These are phyloP conservation scores for Acropora tenuis DNA, from an alignment of 64 coral and sea anemone species.

Conservation along the genomic window DNA sequence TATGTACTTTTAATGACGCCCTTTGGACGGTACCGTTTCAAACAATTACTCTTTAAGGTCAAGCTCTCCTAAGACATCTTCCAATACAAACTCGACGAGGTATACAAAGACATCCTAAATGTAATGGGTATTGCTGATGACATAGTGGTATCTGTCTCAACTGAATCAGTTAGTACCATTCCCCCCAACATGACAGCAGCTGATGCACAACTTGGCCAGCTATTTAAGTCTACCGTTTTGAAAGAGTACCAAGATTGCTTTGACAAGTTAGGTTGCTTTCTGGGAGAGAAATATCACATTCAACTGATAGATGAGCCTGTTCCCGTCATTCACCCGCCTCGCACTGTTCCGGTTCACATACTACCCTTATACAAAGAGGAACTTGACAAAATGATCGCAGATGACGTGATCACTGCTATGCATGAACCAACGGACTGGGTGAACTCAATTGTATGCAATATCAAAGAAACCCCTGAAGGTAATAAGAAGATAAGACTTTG, in stretches of 20 bases:
- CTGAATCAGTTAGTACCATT: neutral
- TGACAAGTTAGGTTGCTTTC: slow-evolving; percentile 53
- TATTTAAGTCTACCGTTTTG: neutral
- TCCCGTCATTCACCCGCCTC: slow-evolving; percentile 27
- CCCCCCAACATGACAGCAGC: too few relatives aligned
- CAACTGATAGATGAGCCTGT: slow-evolving; percentile 7
- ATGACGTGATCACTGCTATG: slow-evolving; percentile 42
- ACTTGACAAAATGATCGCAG: slow-evolving; percentile 47
- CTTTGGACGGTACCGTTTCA: slow-evolving; percentile 45
- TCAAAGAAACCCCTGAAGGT: slow-evolving; percentile 48
- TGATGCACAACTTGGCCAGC: too few relatives aligned
- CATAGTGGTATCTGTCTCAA: slow-evolving; percentile 47
- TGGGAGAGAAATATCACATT: slow-evolving; percentile 62
- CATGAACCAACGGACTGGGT: slow-evolving; percentile 52
- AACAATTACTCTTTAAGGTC: slow-evolving; percentile 27
- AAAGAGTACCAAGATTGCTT: slow-evolving; percentile 58
- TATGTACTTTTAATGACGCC: slow-evolving; percentile 50
- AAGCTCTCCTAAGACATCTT: slow-evolving; percentile 38
- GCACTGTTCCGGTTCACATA: slow-evolving; percentile 59
- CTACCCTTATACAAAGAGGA: slow-evolving; percentile 27
- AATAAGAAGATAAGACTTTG: slow-evolving; percentile 59
- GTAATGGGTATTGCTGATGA: slow-evolving; percentile 44
- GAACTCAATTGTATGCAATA: slow-evolving; percentile 43
- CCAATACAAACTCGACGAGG: slow-evolving; percentile 46
- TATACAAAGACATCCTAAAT: slow-evolving; percentile 9